A percentile compares a stretch with the other conserved stretches of the same genome.
Evolutionary conservation across 2,113 vertebrate genomes (phyloP).

Genomic region (Carassius auratus): DNA sequence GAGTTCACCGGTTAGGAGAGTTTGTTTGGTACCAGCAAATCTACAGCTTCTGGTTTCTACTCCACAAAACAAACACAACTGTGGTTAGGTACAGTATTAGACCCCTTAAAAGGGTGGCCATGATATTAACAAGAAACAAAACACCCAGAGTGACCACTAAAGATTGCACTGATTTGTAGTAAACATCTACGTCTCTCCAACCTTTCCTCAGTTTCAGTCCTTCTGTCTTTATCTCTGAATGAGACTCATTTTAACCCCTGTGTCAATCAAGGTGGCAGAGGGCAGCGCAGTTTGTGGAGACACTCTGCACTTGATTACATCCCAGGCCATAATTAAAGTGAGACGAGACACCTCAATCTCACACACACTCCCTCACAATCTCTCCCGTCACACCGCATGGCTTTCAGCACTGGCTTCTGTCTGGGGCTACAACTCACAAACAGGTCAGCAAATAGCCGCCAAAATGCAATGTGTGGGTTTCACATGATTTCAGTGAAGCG

Average conservation of each 20-base stretch:
- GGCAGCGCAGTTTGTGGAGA: constrained; percentile 11
- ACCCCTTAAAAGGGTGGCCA: neutral
- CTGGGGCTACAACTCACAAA: constrained; percentile 12
- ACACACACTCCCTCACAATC: constrained; percentile 1
- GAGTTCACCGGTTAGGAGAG: neutral
- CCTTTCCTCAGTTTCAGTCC: neutral
- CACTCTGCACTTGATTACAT: constrained; percentile 42
- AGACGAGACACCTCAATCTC: constrained; percentile 23
- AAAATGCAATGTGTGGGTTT: constrained; percentile 19
- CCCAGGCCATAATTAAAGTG: constrained; percentile 43
- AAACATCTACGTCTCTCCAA: neutral
- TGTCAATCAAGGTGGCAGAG: constrained; percentile 28
- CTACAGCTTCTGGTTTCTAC: neutral
- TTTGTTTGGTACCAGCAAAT: neutral
- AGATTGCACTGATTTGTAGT: neutral
- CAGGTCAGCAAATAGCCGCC: constrained; percentile 13
- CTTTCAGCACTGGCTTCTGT: constrained; percentile 27
- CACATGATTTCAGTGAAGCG: neutral
- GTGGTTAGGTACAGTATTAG: neutral
- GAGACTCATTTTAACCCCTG: constrained; percentile 34
- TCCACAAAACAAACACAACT: neutral
- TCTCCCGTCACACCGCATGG: neutral
- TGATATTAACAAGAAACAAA: neutral
- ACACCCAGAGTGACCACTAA: neutral
- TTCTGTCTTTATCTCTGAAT: constrained; percentile 15